Evolutionary conservation across 2,113 vertebrate genomes (phyloP), one percentile per base, ranked within the genome.

Genomic region (Phainopepla nitens): DNA sequence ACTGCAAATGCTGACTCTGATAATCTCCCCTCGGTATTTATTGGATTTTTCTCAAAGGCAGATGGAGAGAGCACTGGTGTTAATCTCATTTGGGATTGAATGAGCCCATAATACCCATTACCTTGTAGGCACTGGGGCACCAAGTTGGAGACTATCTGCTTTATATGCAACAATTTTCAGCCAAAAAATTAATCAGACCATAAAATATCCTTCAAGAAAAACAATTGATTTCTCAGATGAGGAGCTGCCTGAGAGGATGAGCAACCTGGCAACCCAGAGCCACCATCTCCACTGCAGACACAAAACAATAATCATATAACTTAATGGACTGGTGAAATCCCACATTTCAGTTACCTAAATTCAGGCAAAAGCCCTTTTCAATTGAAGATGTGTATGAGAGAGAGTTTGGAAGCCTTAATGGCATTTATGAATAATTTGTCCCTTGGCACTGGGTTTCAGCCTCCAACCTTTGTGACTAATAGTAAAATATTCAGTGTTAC

Each of bases 171-270:
- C 36, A 31, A 45, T 64, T 71, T 64, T 41, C 69, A 57, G 83
- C 77, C 93, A 84, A 91, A 94, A 86, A 96, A 75, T 81, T 93
- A 92, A 62, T 78, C 68, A 86, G 56, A 20, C 51, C 68, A 65
- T 86, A 88, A 95, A 95, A 90, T n/a, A 66, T 33, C 81, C 47
- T 93, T 94, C 44, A 96, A 95, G 87, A 94, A 84, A 81, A 93
- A 77, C 77, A 94, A 91, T 28, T 22, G 64, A 73, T 94, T 89
- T 94, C 0, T 0, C 70, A 89, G 86, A 45, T 62, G 62, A 93
- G 79, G 66, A 82, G 69, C 10, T 53, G 53, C 69, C 42, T 35
- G 68, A 54, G 33, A 92, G 54, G 68, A 68, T 35, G 64, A 83
- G 72, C 20, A 62, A 62, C 42, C 58, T 68, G 79, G 47, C 65